These are phyloP conservation scores for Leucophora obtusa DNA, from an alignment of 2,888 invertebrate species.

Conservation along the genomic window DNA sequence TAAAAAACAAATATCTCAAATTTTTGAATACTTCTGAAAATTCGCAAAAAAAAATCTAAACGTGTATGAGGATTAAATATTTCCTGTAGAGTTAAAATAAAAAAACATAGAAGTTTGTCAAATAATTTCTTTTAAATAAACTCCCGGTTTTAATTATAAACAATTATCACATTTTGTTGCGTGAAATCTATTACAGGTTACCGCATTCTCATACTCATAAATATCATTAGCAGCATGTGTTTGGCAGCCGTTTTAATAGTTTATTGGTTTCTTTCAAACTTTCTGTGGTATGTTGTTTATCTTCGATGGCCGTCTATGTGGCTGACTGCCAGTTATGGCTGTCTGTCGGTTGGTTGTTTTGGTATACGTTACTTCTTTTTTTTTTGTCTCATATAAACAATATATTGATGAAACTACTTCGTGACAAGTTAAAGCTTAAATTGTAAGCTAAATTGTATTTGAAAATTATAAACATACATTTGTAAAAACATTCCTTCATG, in stretches of 20 bases:
- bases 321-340: background rate
- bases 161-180: conserved; percentile 39
- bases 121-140: conserved; percentile 13
- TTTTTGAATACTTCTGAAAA: no score
- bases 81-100: no score
- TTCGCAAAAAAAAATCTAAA: no score
- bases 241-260: conserved; percentile 57
- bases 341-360: background rate
- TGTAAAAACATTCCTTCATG: background rate
- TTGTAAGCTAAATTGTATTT: background rate
- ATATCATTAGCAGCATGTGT: conserved; percentile 59
- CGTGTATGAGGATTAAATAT: no score
- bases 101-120: background rate
- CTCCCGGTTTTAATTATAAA: conserved; percentile 33
- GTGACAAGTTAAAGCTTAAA: conserved; percentile 52
- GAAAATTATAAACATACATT: background rate
- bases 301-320: background rate
- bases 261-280: conserved; percentile 47
- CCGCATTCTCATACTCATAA: conserved; percentile 52
- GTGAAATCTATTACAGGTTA: conserved; percentile 2
- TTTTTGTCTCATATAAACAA: background rate
- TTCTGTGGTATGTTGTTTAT: conserved; percentile 33
- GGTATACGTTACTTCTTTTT: background rate
- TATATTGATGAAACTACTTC: conserved; percentile 28
- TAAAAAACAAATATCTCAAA: no score